Evolutionary conservation across 2,888 invertebrate genomes (phyloP), one percentile per base, ranked within the genome.

Genomic region (Agonum fuliginosum): DNA sequence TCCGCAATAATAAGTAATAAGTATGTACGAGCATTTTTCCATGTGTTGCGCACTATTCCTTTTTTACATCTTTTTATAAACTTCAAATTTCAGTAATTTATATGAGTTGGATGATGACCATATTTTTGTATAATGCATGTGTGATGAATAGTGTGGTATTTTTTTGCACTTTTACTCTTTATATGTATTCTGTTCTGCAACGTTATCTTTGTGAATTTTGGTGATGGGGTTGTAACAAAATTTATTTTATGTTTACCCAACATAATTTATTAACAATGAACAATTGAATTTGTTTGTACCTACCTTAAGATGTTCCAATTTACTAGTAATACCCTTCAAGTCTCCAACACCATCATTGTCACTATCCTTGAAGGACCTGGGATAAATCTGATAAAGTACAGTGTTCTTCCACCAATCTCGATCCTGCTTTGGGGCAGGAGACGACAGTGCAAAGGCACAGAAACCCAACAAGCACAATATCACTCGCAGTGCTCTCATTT

Each of bases 301-400:
- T 10, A 74, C 74, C 48, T 58, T 62, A 2, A 79, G 34, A 69
- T 79, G 69, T 22, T 20, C 12, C n/a, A 79, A 30, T 30, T 73
- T 79, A 30, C 58, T 58, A 17, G 62, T 79, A 20, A 79, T 84
- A 89, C 91, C 91, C 80, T 88, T 88, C 0, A 91, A 81, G 83
- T 91, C 91, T 0, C 91, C 91, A 19, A 74, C 46, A 0, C 74
- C 78, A 85, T 96, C 94, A 0, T 91, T 93, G 85, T 95, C 88
- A 12, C 92, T 92, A 85, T 98, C 97, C 84, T 91, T 92, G 86
- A 95, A 97, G 0, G 96, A 95, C 77, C 94, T 89, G 0, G 95
- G 94, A 84, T 95, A 95, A 75, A 96, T 93, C 87, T 97, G 95
- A 87, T 98, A 97, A 71, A 96, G 90, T 4, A 92, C 89, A 30